phyloP scores from a whole-genome alignment of 2,888 invertebrate genomes.

The Conomelus anceps region DNA sequence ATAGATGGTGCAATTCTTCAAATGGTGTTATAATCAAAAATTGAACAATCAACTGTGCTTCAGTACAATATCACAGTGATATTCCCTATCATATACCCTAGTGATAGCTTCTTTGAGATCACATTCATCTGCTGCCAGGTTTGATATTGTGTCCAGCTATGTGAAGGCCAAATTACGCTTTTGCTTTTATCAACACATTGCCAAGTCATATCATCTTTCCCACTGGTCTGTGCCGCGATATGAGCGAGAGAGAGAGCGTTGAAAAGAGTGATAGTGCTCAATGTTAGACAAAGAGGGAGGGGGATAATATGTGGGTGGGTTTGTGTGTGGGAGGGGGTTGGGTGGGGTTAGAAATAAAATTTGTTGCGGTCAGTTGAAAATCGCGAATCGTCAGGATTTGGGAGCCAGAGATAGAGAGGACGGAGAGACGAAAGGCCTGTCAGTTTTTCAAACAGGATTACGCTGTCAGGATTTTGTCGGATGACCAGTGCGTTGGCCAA shows the following conservation, averaged over 20 bases:
- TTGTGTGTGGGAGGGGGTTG: not conserved
- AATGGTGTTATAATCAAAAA: too few species aligned
- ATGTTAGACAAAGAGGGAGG: not conserved
- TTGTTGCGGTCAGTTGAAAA: not conserved
- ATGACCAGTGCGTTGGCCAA: not conserved
- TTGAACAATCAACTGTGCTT: too few species aligned
- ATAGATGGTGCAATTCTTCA: too few species aligned
- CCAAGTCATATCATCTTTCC: not conserved
- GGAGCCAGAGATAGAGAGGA: not conserved
- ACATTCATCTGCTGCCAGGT: not conserved
- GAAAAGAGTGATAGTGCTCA: not conserved
- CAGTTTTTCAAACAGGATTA: not conserved
- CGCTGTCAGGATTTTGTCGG: not conserved
- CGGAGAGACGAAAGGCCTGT: not conserved
- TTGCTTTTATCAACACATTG: not conserved
- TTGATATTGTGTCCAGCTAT: not conserved
- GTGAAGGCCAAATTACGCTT: not conserved
- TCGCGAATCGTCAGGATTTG: not conserved
- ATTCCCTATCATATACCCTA: not conserved
- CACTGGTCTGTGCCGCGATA: not conserved
- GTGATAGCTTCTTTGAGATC: not conserved
- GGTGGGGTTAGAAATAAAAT: not conserved
- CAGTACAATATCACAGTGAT: too few species aligned
- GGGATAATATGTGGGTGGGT: too few species aligned
- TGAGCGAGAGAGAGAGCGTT: too few species aligned